Evolutionary conservation across 2,888 invertebrate genomes (phyloP).

Genomic region (Acholoe squamosa): DNA sequence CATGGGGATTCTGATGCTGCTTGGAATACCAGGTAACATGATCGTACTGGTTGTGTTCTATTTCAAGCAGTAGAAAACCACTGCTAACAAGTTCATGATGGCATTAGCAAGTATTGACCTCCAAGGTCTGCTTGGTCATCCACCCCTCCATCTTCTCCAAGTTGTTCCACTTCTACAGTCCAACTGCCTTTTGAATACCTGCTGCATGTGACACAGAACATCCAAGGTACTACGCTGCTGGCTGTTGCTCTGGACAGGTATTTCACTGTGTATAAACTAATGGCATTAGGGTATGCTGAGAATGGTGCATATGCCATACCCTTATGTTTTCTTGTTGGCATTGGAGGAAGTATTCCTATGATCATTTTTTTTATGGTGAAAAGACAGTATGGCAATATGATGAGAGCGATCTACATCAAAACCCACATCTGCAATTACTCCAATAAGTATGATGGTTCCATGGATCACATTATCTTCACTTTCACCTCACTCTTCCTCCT

Average conservation of each 20-base stretch:
- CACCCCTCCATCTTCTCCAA: conserved; percentile 1
- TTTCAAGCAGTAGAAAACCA: not conserved
- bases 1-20: not conserved
- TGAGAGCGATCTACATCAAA: not conserved
- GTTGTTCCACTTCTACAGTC: not conserved
- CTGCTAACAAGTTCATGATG: not conserved
- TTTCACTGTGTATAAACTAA: not conserved
- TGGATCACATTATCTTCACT: not conserved
- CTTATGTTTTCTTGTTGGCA: not conserved
- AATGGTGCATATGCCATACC: not conserved
- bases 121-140: not conserved
- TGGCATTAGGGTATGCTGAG: not conserved
- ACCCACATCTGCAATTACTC: conserved; percentile 9
- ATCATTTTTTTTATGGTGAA: not conserved
- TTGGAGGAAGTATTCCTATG: not conserved
- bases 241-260: not conserved
- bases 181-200: not conserved
- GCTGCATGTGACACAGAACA: not conserved
- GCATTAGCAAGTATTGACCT: not conserved
- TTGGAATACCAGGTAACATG: not conserved
- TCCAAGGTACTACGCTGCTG: not conserved
- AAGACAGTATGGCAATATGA: not conserved
- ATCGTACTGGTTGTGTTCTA: not conserved
- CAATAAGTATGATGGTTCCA: not conserved
- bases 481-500: not conserved